A percentile compares a stretch with the other conserved stretches of the same genome.
phyloP scores from a whole-genome alignment of 2,113 vertebrate species.

The Phyllopteryx taeniolatus region DNA sequence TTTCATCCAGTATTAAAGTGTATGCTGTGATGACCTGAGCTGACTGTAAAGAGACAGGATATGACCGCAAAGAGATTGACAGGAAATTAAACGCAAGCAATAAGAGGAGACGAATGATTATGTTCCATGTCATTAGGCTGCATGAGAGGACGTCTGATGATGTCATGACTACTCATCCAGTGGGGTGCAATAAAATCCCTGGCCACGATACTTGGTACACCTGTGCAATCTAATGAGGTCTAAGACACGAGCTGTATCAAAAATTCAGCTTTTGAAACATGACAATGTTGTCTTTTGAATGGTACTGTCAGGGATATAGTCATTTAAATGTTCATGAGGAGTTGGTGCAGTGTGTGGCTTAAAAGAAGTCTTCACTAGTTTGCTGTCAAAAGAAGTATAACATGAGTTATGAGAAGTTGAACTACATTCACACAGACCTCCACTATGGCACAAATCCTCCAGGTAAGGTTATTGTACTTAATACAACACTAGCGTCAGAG shows the following conservation, averaged over 20 bases:
- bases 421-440: no score
- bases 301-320: not conserved
- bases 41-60: not conserved
- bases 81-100: constrained; percentile 17
- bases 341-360: not conserved
- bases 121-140: constrained; percentile 7
- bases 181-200: not conserved
- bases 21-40: not conserved
- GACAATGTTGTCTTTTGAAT: not conserved
- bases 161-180: constrained; percentile 2
- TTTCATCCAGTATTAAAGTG: not conserved
- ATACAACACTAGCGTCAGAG: no score
- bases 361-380: not conserved
- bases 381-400: no score
- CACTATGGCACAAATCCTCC: not conserved
- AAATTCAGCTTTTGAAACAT: not conserved
- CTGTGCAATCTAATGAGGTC: not conserved
- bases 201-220: not conserved
- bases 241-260: not conserved
- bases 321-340: not conserved
- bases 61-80: not conserved
- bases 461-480: not conserved
- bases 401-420: no score
- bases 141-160: constrained; percentile 7
- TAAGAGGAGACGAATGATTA: constrained; percentile 10